Percentiles rank a stretch among this genome's conserved stretches.
These are phyloP conservation scores for Triplophysa bombifrons DNA, from an alignment of 2,797 vertebrate species.

Conservation along the genomic window DNA sequence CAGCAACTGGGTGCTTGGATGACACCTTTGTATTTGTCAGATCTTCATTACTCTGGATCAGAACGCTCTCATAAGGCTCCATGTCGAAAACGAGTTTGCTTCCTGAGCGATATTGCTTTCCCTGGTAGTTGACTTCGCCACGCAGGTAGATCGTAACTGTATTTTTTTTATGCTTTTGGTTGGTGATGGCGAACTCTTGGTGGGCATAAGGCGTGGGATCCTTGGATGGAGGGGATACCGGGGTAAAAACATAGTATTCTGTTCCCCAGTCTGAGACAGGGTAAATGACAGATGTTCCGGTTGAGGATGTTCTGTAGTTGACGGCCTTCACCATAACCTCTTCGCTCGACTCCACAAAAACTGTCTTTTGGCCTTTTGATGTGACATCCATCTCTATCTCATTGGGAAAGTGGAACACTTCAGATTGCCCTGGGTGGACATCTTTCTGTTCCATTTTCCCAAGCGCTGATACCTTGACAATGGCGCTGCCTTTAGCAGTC, in stretches of 20 bases:
- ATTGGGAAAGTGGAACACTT: constrained; percentile 56
- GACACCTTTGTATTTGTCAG: constrained; percentile 69
- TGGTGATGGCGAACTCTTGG: constrained; percentile 73
- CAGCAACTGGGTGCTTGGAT: constrained; percentile 62
- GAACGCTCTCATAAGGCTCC: constrained; percentile 65
- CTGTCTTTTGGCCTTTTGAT: constrained; percentile 31
- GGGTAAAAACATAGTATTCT: constrained; percentile 70
- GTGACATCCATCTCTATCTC: constrained; percentile 63
- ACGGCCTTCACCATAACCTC: constrained; percentile 64
- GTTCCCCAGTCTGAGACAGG: constrained; percentile 67
- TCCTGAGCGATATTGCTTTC: constrained; percentile 56
- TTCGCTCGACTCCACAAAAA: constrained; percentile 63
- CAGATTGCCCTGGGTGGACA: constrained; percentile 53
- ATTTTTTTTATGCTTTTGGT: constrained; percentile 53
- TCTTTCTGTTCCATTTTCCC: constrained; percentile 45
- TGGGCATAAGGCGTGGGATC: background rate
- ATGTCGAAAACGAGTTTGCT: constrained; percentile 60
- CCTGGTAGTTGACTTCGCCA: constrained; percentile 60
- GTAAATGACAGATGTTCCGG: constrained; percentile 66
- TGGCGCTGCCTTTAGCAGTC: constrained; percentile 54
- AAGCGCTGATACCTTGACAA: constrained; percentile 61
- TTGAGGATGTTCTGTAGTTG: constrained; percentile 62
- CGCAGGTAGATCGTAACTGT: constrained; percentile 59
- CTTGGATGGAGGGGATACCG: constrained; percentile 38
- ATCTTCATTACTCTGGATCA: constrained; percentile 68